Evolutionary conservation across 2,113 vertebrate genomes (phyloP).

Genomic region (Chitala chitala): DNA sequence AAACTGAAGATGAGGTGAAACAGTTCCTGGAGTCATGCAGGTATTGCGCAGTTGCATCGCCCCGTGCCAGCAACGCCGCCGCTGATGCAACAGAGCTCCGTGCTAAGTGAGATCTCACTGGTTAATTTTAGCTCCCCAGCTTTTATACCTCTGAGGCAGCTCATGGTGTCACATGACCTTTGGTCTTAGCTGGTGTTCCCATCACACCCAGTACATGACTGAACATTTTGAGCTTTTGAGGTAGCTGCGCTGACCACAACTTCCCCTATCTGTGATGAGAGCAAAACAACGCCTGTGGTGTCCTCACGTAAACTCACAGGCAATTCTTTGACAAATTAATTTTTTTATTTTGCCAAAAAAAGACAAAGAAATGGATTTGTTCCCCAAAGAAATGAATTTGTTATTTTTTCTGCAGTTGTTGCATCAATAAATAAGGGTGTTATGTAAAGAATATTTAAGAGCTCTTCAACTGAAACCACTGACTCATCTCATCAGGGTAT

Average conservation of each 20-base stretch:
- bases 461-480: too few relatives aligned
- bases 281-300: constrained; percentile 18
- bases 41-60: neutral
- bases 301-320: constrained; percentile 11
- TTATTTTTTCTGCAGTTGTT: too few relatives aligned
- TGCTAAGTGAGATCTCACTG: constrained; percentile 1
- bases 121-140: constrained; percentile 53
- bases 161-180: constrained; percentile 51
- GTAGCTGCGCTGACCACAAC: constrained; percentile 38
- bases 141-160: constrained; percentile 57
- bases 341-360: neutral
- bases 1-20: neutral
- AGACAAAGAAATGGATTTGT: too few relatives aligned
- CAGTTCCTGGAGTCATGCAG: neutral
- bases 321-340: neutral
- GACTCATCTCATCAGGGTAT: too few relatives aligned
- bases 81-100: neutral
- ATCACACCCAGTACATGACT: constrained; percentile 38
- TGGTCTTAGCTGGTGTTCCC: constrained; percentile 39
- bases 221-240: constrained; percentile 34
- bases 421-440: too few relatives aligned
- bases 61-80: neutral
- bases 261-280: constrained; percentile 32
- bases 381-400: too few relatives aligned
- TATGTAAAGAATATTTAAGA: too few relatives aligned